Evolutionary conservation across 2,113 vertebrate species (phyloP), one percentile per base, ranked within the genome.

Genomic region (Gnathonemus longibarbis): DNA sequence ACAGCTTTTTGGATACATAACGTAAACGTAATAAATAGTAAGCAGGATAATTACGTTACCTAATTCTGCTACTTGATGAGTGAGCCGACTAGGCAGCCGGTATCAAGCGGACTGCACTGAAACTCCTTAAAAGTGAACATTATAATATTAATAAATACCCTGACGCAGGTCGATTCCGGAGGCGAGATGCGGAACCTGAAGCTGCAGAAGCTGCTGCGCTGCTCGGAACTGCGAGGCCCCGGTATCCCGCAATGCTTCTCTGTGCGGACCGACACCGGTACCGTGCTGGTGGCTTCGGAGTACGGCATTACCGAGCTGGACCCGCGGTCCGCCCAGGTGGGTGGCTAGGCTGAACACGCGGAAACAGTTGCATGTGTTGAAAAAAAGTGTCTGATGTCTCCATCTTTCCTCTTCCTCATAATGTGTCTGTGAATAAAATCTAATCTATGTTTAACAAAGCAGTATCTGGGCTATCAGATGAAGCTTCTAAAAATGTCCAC

Each of bases 121-220:
- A 77, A 39, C 21, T n/a, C 19, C 7, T 24, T 84, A 48, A 84
- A 84, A 46, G 83, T 46, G 3, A 84, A 42, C 31, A 39, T 48
- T 45, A 49, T n/a, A 5, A 74, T 27, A 11, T 70, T 70, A 15
- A 9, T 88, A 19, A 77, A 35, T 66, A 80, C 35, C 5, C 39
- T 3, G 39, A 35, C 8, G 42, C 45, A 31, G 49, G 1, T 48
- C 74, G 39, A n/a, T 31, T 86, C 49, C 53, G 89, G 90, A 90
- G 89, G 42, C 56, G 92, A 90, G 45, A 99, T 99, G 98, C 94
- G 98, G 92, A 99, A 99, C 91, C 91, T 99, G 84, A 97, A 95
- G 93, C 95, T 99, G 90, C 90, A 97, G 93, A 96, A 91, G 89
- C 92, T 94, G 24, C 90, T 94, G 21, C 91, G 93, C 35, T 96